Percentiles rank a stretch among this genome's conserved stretches.
Evolutionary conservation across 2,797 vertebrate species (phyloP).

Genomic region (Pangasius krempfi): DNA sequence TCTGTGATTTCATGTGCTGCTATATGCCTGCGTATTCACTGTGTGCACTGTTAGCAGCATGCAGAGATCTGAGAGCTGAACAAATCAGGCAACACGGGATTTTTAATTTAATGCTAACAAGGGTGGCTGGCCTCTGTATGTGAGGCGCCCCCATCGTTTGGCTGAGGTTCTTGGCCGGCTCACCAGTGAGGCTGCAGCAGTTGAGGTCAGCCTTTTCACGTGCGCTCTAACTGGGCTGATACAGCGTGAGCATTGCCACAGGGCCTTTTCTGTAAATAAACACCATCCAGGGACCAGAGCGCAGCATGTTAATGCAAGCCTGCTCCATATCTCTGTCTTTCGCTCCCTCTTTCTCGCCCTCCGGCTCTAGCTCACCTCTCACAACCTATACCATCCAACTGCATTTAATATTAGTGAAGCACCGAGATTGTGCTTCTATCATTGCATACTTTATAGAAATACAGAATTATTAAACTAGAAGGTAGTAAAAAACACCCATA

Average conservation of each 20-base stretch:
- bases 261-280: conserved; percentile 53
- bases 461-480: neutral
- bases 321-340: conserved; percentile 33
- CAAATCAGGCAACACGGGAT: conserved; percentile 38
- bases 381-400: neutral
- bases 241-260: conserved; percentile 50
- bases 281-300: conserved; percentile 39
- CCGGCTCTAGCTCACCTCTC: neutral
- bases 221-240: conserved; percentile 57
- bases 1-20: neutral
- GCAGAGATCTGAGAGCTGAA: neutral
- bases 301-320: conserved; percentile 46
- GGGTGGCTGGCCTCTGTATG: conserved; percentile 14
- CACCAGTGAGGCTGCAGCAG: conserved; percentile 30
- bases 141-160: conserved; percentile 36
- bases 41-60: neutral
- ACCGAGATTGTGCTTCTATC: neutral
- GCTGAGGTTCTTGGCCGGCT: conserved; percentile 31
- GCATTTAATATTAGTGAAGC: neutral
- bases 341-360: neutral
- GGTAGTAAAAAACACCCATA: neutral
- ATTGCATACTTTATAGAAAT: neutral
- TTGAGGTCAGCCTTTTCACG: conserved; percentile 47
- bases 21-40: conserved; percentile 22
- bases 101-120: conserved; percentile 55